Evolutionary conservation across 2,888 invertebrate genomes (phyloP), one percentile per base, ranked within the genome.

Genomic region (Dolomedes plantarius): DNA sequence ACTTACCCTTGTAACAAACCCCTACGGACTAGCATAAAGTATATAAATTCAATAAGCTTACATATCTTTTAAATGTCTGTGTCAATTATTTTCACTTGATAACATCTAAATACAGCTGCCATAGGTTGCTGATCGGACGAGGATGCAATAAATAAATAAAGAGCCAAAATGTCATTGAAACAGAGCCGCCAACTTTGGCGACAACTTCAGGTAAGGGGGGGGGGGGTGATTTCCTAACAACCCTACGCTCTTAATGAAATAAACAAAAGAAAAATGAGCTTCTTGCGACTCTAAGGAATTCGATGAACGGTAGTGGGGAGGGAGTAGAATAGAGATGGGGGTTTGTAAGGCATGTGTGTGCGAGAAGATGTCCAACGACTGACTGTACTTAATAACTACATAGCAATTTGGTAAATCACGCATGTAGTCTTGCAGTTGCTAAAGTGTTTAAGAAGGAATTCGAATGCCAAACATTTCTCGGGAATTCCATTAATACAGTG

Each of bases 401-500:
- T 46, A 72, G 36, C 79, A 46, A 72, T 65, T 80, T 80, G 67
- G 72, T 80, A 80, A 72, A 80, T 72, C 79, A 80, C 79, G 67
- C 56, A 23, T 56, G 56, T 56, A 56, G 23, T 56, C 23, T 23
- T 56, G 56, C 11, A 56, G 23, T 16, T 23, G 11, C 23, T 19
- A 23, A 3, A 23, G 23, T 56, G 23, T 56, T 36, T 7, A 16
- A 6, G 13, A 16, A 9, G 46, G 16, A 46, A 46, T 16, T 16
- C 23, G 56, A 2, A 56, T 56, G 56, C 56, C 23, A 16, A 56
- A 16, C 23, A 56, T 1, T 56, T 16, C 23, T 11, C 1, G 2
- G 56, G 3, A 19, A 56, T 5, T 6, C 56, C 5, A 19, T 23
- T 23, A 11, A 56, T 23, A 23, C 56, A 56, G 16, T 56, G 56